Conservation (phyloP, 2,113 vertebrate species). For the Bos taurus region ARS-UCD2.0 NC_037338.1:73686001-73686500, state of each 20-base stretch:
- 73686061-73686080: not conserved
- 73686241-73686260: not conserved
- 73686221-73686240: not conserved
- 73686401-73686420: not conserved
- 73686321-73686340: not conserved
- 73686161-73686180: not conserved
- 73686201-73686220: not conserved
- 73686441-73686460: not conserved
- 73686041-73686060: not conserved
- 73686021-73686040: not conserved
- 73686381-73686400: not conserved
- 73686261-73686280: not conserved
- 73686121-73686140: not conserved
- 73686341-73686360: not conserved
- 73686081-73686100: not conserved
- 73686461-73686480: not conserved
- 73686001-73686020: not conserved
- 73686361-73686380: not conserved
- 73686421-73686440: not conserved
- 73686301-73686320: not conserved
- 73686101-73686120: not conserved
- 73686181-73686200: not conserved
- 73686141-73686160: not conserved
- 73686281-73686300: not conserved
- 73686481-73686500: no score